Percentiles rank a stretch among this genome's conserved stretches.
These are phyloP conservation scores for Phycodurus eques DNA, from an alignment of 2,113 vertebrate genomes.

Conservation along the genomic window DNA sequence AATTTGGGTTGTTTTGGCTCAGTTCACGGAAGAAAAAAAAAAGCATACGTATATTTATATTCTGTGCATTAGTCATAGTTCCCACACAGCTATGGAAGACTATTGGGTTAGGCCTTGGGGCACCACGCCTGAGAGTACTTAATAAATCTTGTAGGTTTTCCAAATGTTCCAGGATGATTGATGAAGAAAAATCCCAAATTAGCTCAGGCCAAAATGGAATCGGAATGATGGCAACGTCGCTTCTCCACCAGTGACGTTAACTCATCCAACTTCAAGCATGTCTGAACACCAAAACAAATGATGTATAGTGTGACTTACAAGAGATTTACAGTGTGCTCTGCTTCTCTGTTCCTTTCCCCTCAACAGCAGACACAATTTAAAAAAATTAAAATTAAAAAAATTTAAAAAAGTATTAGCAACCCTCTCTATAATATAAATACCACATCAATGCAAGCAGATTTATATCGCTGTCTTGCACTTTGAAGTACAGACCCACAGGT, in stretches of 20 bases:
- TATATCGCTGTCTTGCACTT: constrained; percentile 41
- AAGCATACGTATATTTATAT: constrained; percentile 1
- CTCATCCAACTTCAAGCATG: constrained; percentile 27
- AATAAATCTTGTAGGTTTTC: neutral
- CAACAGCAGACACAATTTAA: neutral
- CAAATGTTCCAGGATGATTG: constrained; percentile 2
- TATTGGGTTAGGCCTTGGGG: neutral
- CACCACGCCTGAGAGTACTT: neutral
- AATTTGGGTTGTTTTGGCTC: neutral
- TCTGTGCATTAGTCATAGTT: constrained; percentile 1
- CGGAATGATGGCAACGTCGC: neutral
- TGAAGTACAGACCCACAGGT: constrained; percentile 39
- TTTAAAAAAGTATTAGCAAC: constrained; percentile 40
- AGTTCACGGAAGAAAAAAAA: neutral
- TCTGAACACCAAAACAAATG: constrained; percentile 64
- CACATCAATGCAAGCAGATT: constrained; percentile 34
- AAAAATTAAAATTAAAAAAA: constrained; percentile 12
- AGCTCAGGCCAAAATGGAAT: neutral
- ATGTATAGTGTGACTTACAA: constrained; percentile 61
- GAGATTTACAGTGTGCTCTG: constrained; percentile 58
- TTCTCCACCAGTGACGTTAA: neutral
- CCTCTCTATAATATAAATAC: constrained; percentile 54
- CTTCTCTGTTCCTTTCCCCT: constrained; percentile 11
- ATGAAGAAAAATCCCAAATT: constrained; percentile 1
- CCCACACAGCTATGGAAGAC: neutral